These are phyloP conservation scores for Tiaroga cobitis DNA, from an alignment of 2,797 vertebrate species.

Conservation along the genomic window DNA sequence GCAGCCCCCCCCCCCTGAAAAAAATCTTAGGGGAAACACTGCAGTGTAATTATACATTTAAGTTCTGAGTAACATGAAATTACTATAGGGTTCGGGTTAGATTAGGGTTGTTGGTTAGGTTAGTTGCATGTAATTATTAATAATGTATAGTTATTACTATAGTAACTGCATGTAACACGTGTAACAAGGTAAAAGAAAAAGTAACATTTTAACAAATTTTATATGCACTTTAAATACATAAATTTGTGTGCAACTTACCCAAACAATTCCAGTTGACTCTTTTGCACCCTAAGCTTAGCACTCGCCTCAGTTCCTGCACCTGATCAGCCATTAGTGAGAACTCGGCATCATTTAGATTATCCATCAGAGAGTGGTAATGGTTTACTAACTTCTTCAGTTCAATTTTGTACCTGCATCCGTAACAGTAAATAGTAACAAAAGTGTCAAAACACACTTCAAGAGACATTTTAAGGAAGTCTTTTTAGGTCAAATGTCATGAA, in stretches of 20 bases:
- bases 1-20: too few relatives aligned
- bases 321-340: constrained; percentile 77
- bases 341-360: constrained; percentile 81
- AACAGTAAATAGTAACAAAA: not conserved
- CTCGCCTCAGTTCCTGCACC: constrained; percentile 74
- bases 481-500: not conserved
- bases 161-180: not conserved
- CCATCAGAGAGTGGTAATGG: constrained; percentile 78
- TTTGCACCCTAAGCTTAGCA: constrained; percentile 81
- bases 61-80: not conserved
- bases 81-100: not conserved
- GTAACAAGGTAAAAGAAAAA: not conserved
- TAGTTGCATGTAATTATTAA: not conserved
- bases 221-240: not conserved
- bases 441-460: not conserved
- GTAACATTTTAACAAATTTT: not conserved
- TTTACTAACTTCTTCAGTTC: constrained; percentile 79
- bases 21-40: too few relatives aligned
- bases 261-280: constrained; percentile 89
- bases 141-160: not conserved
- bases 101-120: not conserved
- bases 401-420: constrained; percentile 75
- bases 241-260: constrained; percentile 72
- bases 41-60: not conserved
- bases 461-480: not conserved